These are phyloP conservation scores for Nebria brevicollis DNA, from an alignment of 2,888 invertebrate species.

Conservation along the genomic window DNA sequence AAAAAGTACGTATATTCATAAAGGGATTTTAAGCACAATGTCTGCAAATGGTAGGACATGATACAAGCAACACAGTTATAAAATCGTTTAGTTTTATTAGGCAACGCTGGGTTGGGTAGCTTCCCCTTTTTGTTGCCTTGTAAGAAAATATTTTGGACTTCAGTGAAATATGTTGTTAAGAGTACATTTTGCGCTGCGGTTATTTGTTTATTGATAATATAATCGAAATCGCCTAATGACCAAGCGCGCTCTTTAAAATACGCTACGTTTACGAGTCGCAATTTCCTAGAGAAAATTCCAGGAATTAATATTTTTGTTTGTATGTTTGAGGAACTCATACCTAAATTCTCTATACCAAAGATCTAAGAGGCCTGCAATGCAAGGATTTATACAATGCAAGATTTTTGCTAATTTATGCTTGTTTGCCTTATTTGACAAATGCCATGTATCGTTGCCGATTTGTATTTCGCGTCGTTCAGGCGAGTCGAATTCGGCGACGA, in stretches of 20 bases:
- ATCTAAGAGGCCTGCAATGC: slow-evolving; percentile 80
- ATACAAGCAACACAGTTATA: slow-evolving; percentile 86
- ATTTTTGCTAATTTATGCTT: slow-evolving; percentile 68
- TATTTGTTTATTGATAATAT: slow-evolving; percentile 68
- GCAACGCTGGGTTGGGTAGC: slow-evolving; percentile 74
- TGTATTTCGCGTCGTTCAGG: slow-evolving; percentile 69
- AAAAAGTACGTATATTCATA: slow-evolving; percentile 81
- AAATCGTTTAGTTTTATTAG: slow-evolving; percentile 76
- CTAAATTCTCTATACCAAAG: slow-evolving; percentile 84
- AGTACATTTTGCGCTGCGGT: slow-evolving; percentile 75
- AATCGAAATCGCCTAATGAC: slow-evolving; percentile 73
- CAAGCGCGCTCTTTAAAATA: slow-evolving; percentile 73
- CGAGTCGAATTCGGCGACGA: slow-evolving; percentile 65
- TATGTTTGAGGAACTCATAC: slow-evolving; percentile 60
- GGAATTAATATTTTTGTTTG: neutral
- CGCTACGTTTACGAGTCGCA: slow-evolving; percentile 70
- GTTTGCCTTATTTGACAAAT: slow-evolving; percentile 63
- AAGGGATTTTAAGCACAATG: slow-evolving; percentile 82
- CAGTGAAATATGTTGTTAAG: slow-evolving; percentile 72
- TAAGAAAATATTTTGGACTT: slow-evolving; percentile 71
- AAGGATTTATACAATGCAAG: slow-evolving; percentile 82
- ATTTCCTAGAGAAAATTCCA: slow-evolving; percentile 58
- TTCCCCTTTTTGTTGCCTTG: slow-evolving; percentile 75
- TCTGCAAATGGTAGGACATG: slow-evolving; percentile 90
- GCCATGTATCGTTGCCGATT: slow-evolving; percentile 74